A percentile compares a stretch with the other conserved stretches of the same genome.
Evolutionary conservation across 1,140 invertebrate genomes (phyloP).

Genomic region (Drosophila watanabei): DNA sequence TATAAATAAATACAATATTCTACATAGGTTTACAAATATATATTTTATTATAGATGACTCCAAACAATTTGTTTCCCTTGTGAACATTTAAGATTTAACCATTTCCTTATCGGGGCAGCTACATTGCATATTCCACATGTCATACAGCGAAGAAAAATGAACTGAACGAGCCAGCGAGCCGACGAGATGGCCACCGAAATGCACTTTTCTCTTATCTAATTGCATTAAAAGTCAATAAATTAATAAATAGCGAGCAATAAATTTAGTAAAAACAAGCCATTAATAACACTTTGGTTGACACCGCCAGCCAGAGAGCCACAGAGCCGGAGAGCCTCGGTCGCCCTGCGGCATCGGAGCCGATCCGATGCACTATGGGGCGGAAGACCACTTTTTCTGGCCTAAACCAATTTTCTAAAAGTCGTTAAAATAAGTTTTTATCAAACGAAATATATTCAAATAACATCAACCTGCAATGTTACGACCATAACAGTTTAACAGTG

Average conservation of each 20-base stretch:
- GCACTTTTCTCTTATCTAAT: conserved; percentile 83
- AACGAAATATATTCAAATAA: too few relatives aligned
- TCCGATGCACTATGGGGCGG: too few relatives aligned
- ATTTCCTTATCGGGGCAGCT: conserved; percentile 62
- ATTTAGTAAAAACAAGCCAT: conserved; percentile 84
- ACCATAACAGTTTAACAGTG: too few relatives aligned
- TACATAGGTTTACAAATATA: too few relatives aligned
- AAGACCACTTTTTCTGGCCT: too few relatives aligned
- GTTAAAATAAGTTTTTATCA: too few relatives aligned
- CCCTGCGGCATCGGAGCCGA: conserved; percentile 29
- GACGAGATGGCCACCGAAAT: conserved; percentile 51
- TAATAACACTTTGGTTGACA: conserved; percentile 83
- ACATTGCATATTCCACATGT: conserved; percentile 58
- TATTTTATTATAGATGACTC: not conserved
- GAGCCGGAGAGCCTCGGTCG: conserved; percentile 12
- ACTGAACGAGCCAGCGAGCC: conserved; percentile 27
- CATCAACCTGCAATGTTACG: too few relatives aligned
- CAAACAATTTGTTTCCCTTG: not conserved
- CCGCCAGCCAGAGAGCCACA: conserved; percentile 29
- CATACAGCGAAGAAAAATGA: conserved; percentile 69
- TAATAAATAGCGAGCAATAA: conserved; percentile 83
- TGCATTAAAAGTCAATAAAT: conserved; percentile 83
- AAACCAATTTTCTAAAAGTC: too few relatives aligned
- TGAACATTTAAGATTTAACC: conserved; percentile 29
- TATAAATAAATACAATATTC: too few relatives aligned